phyloP scores from a whole-genome alignment of 2,797 vertebrate genomes.

The Cyclopterus lumpus region DNA sequence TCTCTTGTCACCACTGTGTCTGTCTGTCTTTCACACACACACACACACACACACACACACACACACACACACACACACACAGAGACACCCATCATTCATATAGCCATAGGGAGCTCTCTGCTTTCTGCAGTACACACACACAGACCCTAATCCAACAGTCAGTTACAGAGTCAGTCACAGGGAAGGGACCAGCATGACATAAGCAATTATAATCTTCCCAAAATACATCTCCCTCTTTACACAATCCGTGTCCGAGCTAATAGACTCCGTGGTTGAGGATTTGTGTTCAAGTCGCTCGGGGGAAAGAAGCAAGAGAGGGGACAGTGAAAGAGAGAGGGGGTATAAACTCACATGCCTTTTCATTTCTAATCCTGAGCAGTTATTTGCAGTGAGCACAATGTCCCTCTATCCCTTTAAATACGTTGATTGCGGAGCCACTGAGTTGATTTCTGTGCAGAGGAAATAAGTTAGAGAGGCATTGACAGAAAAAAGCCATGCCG shows the following conservation, averaged over 20 bases:
- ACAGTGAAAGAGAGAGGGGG: slow-evolving; percentile 10
- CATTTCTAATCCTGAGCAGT: slow-evolving; percentile 24
- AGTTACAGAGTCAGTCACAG: slow-evolving; percentile 54
- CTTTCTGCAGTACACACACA: slow-evolving; percentile 5
- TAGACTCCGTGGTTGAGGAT: slow-evolving; percentile 55
- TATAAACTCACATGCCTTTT: slow-evolving; percentile 24
- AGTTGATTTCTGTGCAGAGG: slow-evolving; percentile 7
- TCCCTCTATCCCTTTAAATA: neutral
- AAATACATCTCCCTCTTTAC: slow-evolving; percentile 68
- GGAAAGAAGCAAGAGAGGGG: slow-evolving; percentile 25
- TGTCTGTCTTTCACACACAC: slow-evolving; percentile 2
- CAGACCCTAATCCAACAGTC: slow-evolving; percentile 26
- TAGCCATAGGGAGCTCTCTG: slow-evolving; percentile 21
- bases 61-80: slow-evolving; percentile 13
- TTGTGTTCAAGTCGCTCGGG: slow-evolving; percentile 52
- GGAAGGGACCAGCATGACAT: slow-evolving; percentile 62
- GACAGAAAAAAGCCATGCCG: neutral
- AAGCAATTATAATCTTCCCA: slow-evolving; percentile 71
- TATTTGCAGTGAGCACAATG: slow-evolving; percentile 16
- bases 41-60: slow-evolving; percentile 9
- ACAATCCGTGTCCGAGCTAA: slow-evolving; percentile 53
- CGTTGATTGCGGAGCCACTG: neutral
- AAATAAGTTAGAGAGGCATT: neutral
- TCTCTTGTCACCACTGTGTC: slow-evolving; percentile 1
- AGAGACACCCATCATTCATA: neutral